phyloP scores from a whole-genome alignment of 2,888 invertebrate species.

The Mystacides longicornis region DNA sequence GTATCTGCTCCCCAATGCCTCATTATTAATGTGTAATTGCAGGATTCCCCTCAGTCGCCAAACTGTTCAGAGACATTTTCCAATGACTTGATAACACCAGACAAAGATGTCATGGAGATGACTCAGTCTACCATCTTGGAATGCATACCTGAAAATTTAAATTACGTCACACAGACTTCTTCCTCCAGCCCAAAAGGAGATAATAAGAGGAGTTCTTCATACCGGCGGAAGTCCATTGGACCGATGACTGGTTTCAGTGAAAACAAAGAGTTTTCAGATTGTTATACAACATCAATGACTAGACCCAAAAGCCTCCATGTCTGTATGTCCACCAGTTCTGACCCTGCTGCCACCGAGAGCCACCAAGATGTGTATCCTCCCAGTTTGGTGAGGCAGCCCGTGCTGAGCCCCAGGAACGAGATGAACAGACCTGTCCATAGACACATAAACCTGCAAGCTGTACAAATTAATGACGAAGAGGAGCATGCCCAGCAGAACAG shows the following conservation, averaged over 20 bases:
- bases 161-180: slow-evolving; percentile 9
- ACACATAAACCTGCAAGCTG: too few species aligned
- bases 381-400: background rate
- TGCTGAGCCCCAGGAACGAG: background rate
- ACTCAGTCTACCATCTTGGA: slow-evolving; percentile 17
- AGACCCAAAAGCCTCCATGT: slow-evolving; percentile 16
- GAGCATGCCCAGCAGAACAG: slow-evolving; percentile 3
- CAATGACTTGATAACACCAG: slow-evolving; percentile 21
- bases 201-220: background rate
- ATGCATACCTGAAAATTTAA: slow-evolving; percentile 21
- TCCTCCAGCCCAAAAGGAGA: slow-evolving; percentile 10
- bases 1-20: too few species aligned
- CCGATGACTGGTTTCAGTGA: background rate
- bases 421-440: background rate
- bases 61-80: slow-evolving; percentile 21
- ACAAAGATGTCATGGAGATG: slow-evolving; percentile 18
- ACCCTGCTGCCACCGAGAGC: background rate
- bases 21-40: background rate
- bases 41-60: slow-evolving; percentile 22
- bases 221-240: slow-evolving; percentile 15
- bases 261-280: slow-evolving; percentile 7
- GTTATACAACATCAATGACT: slow-evolving; percentile 8
- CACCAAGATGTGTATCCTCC: background rate
- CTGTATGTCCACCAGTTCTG: slow-evolving; percentile 6
- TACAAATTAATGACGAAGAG: slow-evolving; percentile 2